Percentiles rank a stretch among this genome's conserved stretches.
These are phyloP conservation scores for Leuciscus idus DNA, from an alignment of 2,113 vertebrate genomes.

Conservation along the genomic window DNA sequence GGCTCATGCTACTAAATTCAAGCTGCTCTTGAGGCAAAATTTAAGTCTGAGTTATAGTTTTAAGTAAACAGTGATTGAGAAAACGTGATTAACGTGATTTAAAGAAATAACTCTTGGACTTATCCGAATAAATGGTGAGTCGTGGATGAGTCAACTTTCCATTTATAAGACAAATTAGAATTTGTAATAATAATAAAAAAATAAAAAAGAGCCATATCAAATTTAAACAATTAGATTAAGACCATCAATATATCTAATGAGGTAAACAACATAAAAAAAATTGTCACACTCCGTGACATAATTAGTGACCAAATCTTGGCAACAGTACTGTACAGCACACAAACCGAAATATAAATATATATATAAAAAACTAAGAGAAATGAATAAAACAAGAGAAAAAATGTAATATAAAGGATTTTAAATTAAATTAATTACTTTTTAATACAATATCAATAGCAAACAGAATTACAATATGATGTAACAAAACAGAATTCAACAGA, in stretches of 20 bases:
- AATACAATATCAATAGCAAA: too few relatives aligned
- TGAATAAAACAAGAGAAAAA: neutral
- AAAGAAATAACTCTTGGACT: neutral
- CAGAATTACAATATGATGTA: too few relatives aligned
- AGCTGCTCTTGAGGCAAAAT: neutral
- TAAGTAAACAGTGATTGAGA: neutral
- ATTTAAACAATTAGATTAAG: neutral
- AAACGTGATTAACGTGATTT: neutral
- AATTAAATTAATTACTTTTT: neutral
- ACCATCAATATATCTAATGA: neutral
- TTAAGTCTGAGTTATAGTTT: neutral
- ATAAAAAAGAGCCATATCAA: neutral
- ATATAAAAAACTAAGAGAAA: too few relatives aligned
- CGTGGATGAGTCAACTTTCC: neutral
- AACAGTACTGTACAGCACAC: neutral
- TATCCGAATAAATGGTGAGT: neutral
- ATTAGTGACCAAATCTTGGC: neutral
- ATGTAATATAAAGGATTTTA: neutral
- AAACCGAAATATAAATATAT: neutral
- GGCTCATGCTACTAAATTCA: conserved; percentile 39
- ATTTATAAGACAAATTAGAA: neutral
- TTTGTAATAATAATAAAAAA: neutral
- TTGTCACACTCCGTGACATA: too few relatives aligned
- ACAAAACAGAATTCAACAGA: too few relatives aligned
- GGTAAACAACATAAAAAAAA: too few relatives aligned